Percentiles rank a stretch among this genome's conserved stretches.
These are phyloP conservation scores for Sakesphorus luctuosus DNA, from an alignment of 2,113 vertebrate genomes.

Conservation along the genomic window DNA sequence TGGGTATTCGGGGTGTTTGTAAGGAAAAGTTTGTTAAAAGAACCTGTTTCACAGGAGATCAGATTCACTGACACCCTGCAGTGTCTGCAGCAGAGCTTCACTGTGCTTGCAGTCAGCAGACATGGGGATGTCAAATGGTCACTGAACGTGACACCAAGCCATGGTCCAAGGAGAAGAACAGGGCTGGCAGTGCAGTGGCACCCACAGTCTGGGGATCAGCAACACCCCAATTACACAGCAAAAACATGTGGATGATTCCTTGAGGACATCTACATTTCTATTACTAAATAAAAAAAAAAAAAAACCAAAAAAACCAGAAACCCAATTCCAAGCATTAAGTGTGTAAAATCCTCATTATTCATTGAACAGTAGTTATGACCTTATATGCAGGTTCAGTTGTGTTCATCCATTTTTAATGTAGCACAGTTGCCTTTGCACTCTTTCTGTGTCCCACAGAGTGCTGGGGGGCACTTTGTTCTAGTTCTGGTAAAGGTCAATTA, in stretches of 20 bases:
- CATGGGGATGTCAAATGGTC: not conserved
- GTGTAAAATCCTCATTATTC: not conserved
- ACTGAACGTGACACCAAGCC: not conserved
- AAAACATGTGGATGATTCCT: not conserved
- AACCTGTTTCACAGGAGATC: not conserved
- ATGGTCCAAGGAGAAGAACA: rapidly evolving
- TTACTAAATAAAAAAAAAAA: not conserved
- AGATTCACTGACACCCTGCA: not conserved
- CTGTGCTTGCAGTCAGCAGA: not conserved
- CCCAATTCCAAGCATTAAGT: not conserved
- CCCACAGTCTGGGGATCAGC: not conserved
- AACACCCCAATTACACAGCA: not conserved
- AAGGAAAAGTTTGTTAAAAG: not conserved
- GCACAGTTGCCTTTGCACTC: not conserved
- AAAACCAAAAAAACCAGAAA: not conserved
- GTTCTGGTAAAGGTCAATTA: constrained; percentile 7
- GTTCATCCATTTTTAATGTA: not conserved
- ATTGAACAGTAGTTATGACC: not conserved
- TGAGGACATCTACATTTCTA: not conserved
- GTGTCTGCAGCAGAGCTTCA: not conserved
- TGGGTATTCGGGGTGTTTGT: not conserved
- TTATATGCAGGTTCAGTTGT: not conserved
- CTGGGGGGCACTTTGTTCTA: not conserved
- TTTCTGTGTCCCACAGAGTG: not conserved
- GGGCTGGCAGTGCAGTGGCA: not conserved